Base-by-base conservation (phyloP, 2,888 invertebrate species). In the Tenthredo scrophulariae region DNA sequence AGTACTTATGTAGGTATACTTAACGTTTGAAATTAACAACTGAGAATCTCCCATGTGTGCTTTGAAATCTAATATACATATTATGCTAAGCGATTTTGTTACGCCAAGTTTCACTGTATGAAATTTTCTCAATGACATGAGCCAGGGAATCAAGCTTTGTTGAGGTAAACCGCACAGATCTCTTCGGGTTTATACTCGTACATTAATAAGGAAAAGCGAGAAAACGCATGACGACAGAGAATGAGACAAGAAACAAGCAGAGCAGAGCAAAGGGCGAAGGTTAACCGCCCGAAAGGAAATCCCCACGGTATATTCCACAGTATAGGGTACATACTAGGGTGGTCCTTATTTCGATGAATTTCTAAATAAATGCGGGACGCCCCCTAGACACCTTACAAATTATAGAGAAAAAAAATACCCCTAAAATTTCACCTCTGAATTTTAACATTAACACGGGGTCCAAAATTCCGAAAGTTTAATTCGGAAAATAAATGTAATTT, bases 231-330 rank as follows among this genome's bases (percentile, higher is more conserved):
- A 29, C 33, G 77, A 26, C 15, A 26, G 18, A 50, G 33, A 29
- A 77, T n/a, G 77, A 29, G 18, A 54, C 9, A 5, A 50, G 54
- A 50, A 77, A 77, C 54, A 54, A 77, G 50, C 54, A 54, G 46
- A 77, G 54, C 54, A 77, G 29, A 54, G 54, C 77, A 77, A 13
- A 77, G 77, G 50, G 50, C 50, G 46, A 29, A 77, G 33, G 50
- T 54, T 77, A 77, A 77, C 77, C 77, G 9, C 54, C 77, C n/a
- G 54, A 77, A 74, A n/a, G 74, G 13, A 43, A 26, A 74, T 74
- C 74, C 22, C 74, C 13, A 5, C 74, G 43, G 22, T 74, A 43
- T 43, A 74, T 74, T 74, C 43, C 74, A 15, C 10, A 40, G 37
- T 2, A n/a, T 70, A 77, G 10, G 50, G n/a, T 58, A 22, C 7